Base-by-base conservation (phyloP, 2,888 invertebrate genomes). In the Pharmacophagus antenor region DNA sequence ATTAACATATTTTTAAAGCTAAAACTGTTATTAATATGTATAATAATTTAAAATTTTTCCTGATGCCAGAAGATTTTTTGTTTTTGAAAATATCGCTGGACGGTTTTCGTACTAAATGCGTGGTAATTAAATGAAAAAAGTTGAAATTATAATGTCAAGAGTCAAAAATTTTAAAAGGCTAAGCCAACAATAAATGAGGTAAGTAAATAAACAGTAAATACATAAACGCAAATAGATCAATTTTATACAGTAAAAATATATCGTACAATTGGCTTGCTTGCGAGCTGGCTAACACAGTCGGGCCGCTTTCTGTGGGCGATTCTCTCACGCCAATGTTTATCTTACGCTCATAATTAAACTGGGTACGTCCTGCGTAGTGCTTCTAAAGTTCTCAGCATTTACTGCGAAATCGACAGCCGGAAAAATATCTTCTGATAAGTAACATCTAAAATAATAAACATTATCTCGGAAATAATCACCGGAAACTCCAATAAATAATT, bases 261-360 rank as follows among this genome's bases (percentile, higher is more conserved):
- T 3, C 7, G 46, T 17, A 21, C 47, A 46, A 63, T 56, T 67
- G 66, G 62, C 60, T 63, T 61, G 62, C 60, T 63, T 61, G 64
- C 76, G 76, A 74, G 74, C 77, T 68, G 70, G 74, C 77, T 72
- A 72, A 75, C 77, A 72, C 76, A 80, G 76, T 65, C 65, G 59
- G 71, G 58, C 67, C 23, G 41, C 52, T 47, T 20, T 48, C 58
- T 65, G 77, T 74, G 74, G 76, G 76, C 73, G 74, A 75, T 71
- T 65, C 79, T 88, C 86, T 73, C 88, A 86, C 82, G 83, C 72
- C 67, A 70, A 61, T 76, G 72, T 77, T 82, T 81, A 80, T 77
- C 69, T 72, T 72, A 66, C 66, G 65, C 70, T 64, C 69, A 73
- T 71, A 74, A 77, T 76, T 76, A 76, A 74, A 72, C 70, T 68